Base-by-base conservation (phyloP, 2,888 invertebrate species). In the Tenthredo notha region DNA sequence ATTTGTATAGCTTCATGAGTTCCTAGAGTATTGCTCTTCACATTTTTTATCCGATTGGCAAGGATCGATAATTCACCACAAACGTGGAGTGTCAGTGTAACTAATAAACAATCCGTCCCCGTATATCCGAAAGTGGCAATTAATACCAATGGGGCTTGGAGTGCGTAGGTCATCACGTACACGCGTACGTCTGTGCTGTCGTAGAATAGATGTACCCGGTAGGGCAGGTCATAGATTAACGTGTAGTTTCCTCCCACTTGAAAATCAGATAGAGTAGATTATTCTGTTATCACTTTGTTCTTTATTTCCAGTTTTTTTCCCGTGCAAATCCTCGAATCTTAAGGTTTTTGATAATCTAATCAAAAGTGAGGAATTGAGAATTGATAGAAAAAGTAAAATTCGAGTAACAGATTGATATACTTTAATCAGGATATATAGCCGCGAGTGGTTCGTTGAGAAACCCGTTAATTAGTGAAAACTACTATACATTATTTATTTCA, bases 171-270 rank as follows among this genome's bases (percentile, higher is more conserved):
- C 80, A 90, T 86, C 0, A 87, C 75, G 58, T 91, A 92, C 3
- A 90, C 87, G 18, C 84, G 86, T 9, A 86, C 84, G 58, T 91
- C 89, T 9, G 91, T 88, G 1, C 91, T 77, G 58, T 89, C 86
- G 85, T 92, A 88, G 37, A 91, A 90, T n/a, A 88, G 40, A 85
- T 91, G 88, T 86, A 91, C 91, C 9, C 90, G 90, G 67, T 92
- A 92, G 0, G 92, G 92, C 47, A 92, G 85, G 33, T 88, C 70
- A 70, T 87, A 89, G 33, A 65, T 70, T 21, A 86, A 47, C 1
- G 88, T 87, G 21, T 25, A n/a, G 37, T 83, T 83, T 43, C 47
- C 83, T 54, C 40, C 21, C 1, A 54, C 54, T 70, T 47, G 9
- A 47, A 74, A 61, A 77, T 43, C 0, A 65, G 2, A 43, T 29